Evolutionary conservation across 2,113 vertebrate species (phyloP).

Genomic region (Charina bottae): DNA sequence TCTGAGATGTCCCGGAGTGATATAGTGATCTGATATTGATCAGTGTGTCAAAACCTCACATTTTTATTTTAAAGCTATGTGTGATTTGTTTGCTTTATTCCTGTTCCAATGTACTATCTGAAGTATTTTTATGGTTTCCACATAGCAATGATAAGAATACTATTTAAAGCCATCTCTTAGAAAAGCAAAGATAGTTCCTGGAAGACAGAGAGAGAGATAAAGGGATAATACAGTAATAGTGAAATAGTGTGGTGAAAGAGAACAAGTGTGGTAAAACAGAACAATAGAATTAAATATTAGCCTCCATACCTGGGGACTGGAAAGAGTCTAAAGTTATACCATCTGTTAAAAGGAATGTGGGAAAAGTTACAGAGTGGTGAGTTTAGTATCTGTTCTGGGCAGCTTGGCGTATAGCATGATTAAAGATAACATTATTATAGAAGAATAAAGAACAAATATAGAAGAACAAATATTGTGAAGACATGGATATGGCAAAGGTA

Average conservation of each 20-base stretch:
- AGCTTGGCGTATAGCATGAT: background rate
- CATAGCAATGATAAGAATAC: background rate
- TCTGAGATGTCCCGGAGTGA: background rate
- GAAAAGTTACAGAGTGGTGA: background rate
- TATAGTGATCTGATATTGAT: background rate
- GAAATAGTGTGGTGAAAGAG: background rate
- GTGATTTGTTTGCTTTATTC: slow-evolving; percentile 11
- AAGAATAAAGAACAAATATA: background rate
- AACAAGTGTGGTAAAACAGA: background rate
- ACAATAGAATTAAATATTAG: background rate
- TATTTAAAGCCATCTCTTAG: background rate
- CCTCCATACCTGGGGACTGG: background rate
- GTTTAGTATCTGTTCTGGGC: background rate
- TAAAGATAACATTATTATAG: background rate
- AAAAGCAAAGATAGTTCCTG: background rate
- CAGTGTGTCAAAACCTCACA: background rate
- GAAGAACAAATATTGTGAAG: background rate
- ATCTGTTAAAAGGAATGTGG: background rate
- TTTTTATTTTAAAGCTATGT: slow-evolving; percentile 35
- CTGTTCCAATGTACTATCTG: background rate
- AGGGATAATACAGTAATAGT: background rate
- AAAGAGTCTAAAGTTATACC: background rate
- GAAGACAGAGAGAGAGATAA: too few relatives aligned
- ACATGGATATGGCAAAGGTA: background rate
- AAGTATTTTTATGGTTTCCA: background rate